These are phyloP conservation scores for Agrochola lychnidis DNA, from an alignment of 2,888 invertebrate species.

Conservation along the genomic window DNA sequence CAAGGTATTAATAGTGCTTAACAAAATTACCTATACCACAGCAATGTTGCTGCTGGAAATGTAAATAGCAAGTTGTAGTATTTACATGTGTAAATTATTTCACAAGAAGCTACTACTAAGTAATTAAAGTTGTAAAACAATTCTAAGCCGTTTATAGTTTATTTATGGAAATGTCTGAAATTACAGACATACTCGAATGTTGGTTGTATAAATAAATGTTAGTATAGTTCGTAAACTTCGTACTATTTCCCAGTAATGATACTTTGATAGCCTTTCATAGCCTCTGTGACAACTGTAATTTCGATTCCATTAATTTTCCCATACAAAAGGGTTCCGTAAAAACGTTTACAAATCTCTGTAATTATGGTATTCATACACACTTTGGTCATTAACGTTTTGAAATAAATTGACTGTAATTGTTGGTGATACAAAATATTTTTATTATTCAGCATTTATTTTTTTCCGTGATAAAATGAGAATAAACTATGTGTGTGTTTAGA, in stretches of 20 bases:
- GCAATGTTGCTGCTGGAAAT: neutral
- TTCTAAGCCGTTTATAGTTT: conserved; percentile 16
- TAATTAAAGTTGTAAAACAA: conserved; percentile 14
- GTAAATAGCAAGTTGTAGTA: neutral
- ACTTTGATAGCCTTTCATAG: conserved; percentile 29
- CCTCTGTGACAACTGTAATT: conserved; percentile 44
- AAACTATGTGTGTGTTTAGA: neutral
- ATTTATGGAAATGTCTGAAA: conserved; percentile 27
- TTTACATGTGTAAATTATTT: conserved; percentile 13
- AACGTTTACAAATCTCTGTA: conserved; percentile 29
- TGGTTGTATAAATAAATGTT: neutral
- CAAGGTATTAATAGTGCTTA: neutral
- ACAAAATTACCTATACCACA: neutral
- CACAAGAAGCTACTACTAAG: neutral
- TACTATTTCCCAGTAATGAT: conserved; percentile 33
- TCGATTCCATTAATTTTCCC: conserved; percentile 38
- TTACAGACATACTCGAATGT: neutral
- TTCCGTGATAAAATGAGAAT: neutral
- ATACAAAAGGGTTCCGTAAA: conserved; percentile 36
- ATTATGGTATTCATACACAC: conserved; percentile 41
- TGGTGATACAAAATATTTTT: neutral
- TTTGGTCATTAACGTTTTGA: conserved; percentile 12
- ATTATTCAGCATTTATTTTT: conserved; percentile 15
- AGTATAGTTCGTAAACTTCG: conserved; percentile 14
- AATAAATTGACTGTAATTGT: conserved; percentile 27